These are phyloP conservation scores for Tortricodes alternella DNA, from an alignment of 2,888 invertebrate species.

Conservation along the genomic window DNA sequence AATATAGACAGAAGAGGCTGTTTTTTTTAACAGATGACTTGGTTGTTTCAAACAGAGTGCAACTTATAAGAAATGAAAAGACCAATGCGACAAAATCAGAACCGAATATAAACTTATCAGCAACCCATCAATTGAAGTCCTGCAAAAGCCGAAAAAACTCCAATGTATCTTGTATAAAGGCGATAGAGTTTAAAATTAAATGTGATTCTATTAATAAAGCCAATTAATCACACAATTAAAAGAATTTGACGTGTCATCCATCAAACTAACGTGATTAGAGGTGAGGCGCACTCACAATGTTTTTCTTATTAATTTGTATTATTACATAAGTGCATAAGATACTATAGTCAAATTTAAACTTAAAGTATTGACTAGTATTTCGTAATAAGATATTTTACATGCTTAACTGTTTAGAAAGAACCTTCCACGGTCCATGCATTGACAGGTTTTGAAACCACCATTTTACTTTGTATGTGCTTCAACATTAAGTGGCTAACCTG, in stretches of 20 bases:
- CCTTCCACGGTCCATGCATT: neutral
- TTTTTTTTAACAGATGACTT: too few relatives aligned
- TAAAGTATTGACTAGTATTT: neutral
- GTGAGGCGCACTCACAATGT: slow-evolving; percentile 15
- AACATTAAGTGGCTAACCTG: neutral
- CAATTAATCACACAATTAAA: slow-evolving; percentile 32
- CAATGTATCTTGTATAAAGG: neutral
- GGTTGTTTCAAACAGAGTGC: neutral
- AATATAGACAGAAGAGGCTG: too few relatives aligned
- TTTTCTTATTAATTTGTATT: slow-evolving; percentile 30
- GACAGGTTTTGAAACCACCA: neutral
- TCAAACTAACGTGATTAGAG: slow-evolving; percentile 23
- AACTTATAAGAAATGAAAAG: slow-evolving; percentile 15
- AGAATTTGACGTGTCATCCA: slow-evolving; percentile 30
- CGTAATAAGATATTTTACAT: neutral
- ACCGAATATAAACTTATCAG: slow-evolving; percentile 15
- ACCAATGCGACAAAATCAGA: slow-evolving; percentile 10
- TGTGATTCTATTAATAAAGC: slow-evolving; percentile 7
- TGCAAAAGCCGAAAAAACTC: neutral
- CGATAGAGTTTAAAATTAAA: slow-evolving; percentile 8
- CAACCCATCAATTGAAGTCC: slow-evolving; percentile 4
- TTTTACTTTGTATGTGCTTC: neutral
- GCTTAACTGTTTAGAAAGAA: neutral
- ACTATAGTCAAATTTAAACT: neutral
- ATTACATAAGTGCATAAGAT: slow-evolving; percentile 18